phyloP scores from a whole-genome alignment of 2,888 invertebrate species.

The Galerucella nymphaeae region DNA sequence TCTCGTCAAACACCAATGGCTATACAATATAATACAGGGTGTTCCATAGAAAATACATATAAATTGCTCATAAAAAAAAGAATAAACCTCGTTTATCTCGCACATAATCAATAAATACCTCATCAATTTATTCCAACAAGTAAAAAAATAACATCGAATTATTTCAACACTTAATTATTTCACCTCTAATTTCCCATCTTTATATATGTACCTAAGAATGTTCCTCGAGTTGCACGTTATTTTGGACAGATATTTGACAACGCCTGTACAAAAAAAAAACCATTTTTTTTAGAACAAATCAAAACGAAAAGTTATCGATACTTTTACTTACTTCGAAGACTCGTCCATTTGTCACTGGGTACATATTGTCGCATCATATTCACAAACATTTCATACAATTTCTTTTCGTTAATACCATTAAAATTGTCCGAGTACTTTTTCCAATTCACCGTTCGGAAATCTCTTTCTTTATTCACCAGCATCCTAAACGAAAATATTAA shows the following conservation, averaged over 20 bases:
- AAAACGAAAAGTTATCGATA: no score
- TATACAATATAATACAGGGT: no score
- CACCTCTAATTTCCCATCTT: background rate
- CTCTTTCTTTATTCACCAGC: slow-evolving; percentile 43
- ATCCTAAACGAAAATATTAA: slow-evolving; percentile 43
- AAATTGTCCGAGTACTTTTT: slow-evolving; percentile 46
- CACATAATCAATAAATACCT: no score
- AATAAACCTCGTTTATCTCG: no score
- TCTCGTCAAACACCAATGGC: no score
- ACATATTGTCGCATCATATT: slow-evolving; percentile 37
- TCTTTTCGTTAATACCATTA: slow-evolving; percentile 45
- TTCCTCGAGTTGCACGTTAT: background rate
- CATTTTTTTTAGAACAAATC: background rate
- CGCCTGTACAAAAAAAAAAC: background rate
- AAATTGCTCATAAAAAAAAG: no score
- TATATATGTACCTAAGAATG: background rate
- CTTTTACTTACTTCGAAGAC: slow-evolving; percentile 41
- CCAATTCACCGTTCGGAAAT: slow-evolving; percentile 51
- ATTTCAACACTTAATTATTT: no score
- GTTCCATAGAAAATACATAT: no score
- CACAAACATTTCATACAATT: slow-evolving; percentile 45
- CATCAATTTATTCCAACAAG: no score
- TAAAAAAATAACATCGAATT: no score
- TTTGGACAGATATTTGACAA: background rate
- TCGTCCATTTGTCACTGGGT: slow-evolving; percentile 32